A percentile compares a stretch with the other conserved stretches of the same genome.
Evolutionary conservation across 2,797 vertebrate species (phyloP).

Genomic region (Trachops cirrhosus): DNA sequence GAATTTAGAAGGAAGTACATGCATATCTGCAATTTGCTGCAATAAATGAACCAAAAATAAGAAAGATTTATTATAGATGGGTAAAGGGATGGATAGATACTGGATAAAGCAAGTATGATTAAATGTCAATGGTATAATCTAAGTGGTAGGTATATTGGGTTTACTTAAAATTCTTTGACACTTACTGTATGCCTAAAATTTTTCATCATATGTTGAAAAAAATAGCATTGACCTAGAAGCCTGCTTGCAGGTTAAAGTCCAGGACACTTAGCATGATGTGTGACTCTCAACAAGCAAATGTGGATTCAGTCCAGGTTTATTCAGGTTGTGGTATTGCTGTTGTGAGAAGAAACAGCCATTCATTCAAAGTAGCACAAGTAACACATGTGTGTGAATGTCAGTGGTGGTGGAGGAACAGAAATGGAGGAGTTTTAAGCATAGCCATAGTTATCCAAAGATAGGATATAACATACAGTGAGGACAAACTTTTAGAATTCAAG

Average conservation of each 20-base stretch:
- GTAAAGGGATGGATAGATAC: neutral
- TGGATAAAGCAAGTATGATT: neutral
- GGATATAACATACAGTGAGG: neutral
- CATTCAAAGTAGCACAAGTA: neutral
- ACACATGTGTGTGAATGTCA: neutral
- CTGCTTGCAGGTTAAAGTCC: neutral
- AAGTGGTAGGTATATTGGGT: neutral
- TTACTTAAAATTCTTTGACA: neutral
- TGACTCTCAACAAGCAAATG: neutral
- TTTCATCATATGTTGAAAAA: neutral
- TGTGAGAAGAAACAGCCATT: neutral
- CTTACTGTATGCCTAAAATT: neutral
- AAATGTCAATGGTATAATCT: neutral
- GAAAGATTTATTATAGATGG: neutral
- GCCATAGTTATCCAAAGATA: neutral
- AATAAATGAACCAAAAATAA: neutral
- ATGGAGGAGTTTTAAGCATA: neutral
- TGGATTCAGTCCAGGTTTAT: neutral
- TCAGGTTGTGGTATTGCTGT: neutral
- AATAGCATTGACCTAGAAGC: neutral
- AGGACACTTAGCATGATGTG: neutral
- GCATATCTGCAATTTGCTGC: neutral
- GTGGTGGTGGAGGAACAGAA: fast-evolving
- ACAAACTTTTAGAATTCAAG: neutral
- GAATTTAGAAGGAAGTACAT: neutral